These are phyloP conservation scores for Agapornis roseicollis DNA, from an alignment of 2,113 vertebrate genomes.

Conservation along the genomic window DNA sequence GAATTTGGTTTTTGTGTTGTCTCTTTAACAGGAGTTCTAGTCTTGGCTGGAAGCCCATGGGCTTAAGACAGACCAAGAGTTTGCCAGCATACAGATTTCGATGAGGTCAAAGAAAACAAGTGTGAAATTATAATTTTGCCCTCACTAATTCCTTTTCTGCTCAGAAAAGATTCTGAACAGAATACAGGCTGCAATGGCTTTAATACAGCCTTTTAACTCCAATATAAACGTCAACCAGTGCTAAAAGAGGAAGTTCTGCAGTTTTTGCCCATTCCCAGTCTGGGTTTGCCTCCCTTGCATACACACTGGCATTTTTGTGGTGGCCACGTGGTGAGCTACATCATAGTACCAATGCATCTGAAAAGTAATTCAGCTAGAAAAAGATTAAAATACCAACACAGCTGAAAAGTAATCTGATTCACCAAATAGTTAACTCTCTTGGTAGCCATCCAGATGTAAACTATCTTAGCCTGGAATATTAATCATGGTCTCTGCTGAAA, in stretches of 20 bases:
- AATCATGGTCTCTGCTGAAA: conserved; percentile 12
- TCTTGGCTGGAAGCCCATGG: neutral
- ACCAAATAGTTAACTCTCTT: neutral
- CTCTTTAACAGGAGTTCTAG: neutral
- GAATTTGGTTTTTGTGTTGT: neutral
- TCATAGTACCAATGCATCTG: neutral
- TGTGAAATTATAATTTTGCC: neutral
- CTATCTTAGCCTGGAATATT: neutral
- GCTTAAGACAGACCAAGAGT: neutral
- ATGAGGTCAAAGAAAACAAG: neutral
- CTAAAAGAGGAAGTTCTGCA: neutral
- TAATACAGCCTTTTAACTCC: neutral
- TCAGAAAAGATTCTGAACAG: neutral
- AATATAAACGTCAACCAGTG: neutral
- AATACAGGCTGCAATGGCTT: neutral
- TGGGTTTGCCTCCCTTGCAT: neutral
- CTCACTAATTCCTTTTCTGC: neutral
- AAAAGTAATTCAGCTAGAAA: neutral
- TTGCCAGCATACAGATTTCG: neutral
- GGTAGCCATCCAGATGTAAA: neutral
- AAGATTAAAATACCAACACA: neutral
- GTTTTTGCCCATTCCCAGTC: neutral
- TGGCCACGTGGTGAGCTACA: neutral
- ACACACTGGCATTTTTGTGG: neutral
- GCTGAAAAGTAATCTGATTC: neutral